phyloP scores from a whole-genome alignment of 1,140 invertebrate species.

The Temnothorax curvispinosus region DNA sequence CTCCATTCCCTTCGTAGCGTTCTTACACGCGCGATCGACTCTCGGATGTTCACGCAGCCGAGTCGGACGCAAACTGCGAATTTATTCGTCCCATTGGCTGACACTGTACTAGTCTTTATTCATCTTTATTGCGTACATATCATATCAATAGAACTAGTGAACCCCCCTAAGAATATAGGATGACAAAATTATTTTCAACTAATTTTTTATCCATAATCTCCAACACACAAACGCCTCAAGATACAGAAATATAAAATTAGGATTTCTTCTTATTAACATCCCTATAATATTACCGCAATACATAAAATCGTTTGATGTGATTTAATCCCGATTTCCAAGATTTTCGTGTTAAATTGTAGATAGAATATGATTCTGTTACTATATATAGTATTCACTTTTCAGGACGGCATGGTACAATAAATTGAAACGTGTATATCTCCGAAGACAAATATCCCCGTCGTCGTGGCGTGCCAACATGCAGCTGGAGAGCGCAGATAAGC shows the following conservation, averaged over 20 bases:
- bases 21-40: conserved; percentile 34
- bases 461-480: conserved; percentile 76
- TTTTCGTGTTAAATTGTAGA: neutral
- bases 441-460: conserved; percentile 63
- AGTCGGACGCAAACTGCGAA: neutral
- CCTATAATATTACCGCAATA: neutral
- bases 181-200: neutral
- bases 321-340: conserved; percentile 1
- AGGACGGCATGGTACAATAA: conserved; percentile 76
- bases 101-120: neutral
- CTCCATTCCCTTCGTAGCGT: neutral
- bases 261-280: neutral
- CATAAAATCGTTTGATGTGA: neutral
- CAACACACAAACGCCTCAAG: too few species aligned
- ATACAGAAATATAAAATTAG: neutral
- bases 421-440: conserved; percentile 81
- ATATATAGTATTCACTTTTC: conserved; percentile 7
- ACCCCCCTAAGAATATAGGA: neutral
- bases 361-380: neutral
- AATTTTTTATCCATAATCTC: neutral
- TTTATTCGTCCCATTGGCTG: conserved; percentile 7
- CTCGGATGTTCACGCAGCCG: conserved; percentile 19
- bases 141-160: neutral
- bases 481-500: conserved; percentile 82
- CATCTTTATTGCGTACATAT: neutral